A percentile compares a stretch with the other conserved stretches of the same genome.
Conservation (phyloP, 1,140 invertebrate species). For the Drosophila willistoni region DNA sequence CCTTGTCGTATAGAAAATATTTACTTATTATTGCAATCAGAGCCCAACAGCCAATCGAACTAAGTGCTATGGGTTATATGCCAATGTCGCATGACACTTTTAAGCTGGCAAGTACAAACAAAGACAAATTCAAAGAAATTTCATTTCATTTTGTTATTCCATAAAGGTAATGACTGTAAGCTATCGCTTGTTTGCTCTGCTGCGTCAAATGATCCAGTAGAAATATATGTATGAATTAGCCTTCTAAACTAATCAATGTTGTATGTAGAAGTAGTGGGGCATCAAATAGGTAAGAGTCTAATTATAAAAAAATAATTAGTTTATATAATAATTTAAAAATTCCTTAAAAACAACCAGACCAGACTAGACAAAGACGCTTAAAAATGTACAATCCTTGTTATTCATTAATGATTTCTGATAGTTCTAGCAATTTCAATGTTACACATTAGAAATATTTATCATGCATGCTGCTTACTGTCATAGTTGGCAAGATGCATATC, state of each 20-base stretch:
- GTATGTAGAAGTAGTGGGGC: too few species aligned
- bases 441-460: background rate
- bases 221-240: background rate
- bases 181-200: conserved; percentile 56
- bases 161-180: conserved; percentile 55
- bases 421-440: conserved; percentile 1
- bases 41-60: conserved; percentile 44
- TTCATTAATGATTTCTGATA: too few species aligned
- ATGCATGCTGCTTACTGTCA: conserved; percentile 46
- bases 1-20: conserved; percentile 52
- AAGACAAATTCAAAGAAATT: too few species aligned
- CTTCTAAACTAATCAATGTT: too few species aligned
- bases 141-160: background rate
- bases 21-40: conserved; percentile 52
- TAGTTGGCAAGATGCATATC: conserved; percentile 51
- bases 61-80: conserved; percentile 58
- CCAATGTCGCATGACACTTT: conserved; percentile 33
- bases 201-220: conserved; percentile 50
- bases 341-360: too few species aligned
- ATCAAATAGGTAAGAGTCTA: background rate
- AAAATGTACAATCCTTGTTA: too few species aligned
- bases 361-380: too few species aligned
- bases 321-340: too few species aligned
- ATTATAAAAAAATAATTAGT: too few species aligned
- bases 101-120: too few species aligned